Conservation (phyloP, 1,140 invertebrate species). For the Zaprionus gabonicus region DNA sequence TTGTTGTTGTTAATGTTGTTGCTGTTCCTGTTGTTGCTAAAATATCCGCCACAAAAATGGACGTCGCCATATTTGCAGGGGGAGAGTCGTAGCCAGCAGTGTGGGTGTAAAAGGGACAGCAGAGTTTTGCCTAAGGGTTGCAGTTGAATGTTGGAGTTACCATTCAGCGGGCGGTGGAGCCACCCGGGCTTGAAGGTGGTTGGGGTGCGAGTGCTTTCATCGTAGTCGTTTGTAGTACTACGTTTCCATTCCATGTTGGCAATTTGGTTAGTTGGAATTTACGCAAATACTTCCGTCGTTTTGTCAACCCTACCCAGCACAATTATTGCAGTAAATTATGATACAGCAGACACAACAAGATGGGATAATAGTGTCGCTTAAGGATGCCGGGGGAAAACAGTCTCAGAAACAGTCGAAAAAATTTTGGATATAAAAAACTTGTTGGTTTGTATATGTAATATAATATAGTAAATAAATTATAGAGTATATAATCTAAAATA, state of each 20-base stretch:
- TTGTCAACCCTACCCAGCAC: slow-evolving; percentile 28
- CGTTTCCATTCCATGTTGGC: slow-evolving; percentile 16
- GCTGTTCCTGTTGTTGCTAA: slow-evolving; percentile 61
- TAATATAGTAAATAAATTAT: too few relatives aligned
- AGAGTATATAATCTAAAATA: too few relatives aligned
- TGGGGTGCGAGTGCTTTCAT: not conserved
- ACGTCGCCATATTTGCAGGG: slow-evolving; percentile 77
- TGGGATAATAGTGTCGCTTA: slow-evolving; percentile 1
- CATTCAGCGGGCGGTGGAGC: slow-evolving; percentile 15
- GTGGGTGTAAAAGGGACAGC: slow-evolving; percentile 42
- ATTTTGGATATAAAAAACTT: not conserved
- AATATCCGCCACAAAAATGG: slow-evolving; percentile 82
- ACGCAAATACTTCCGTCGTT: slow-evolving; percentile 21
- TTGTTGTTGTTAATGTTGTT: slow-evolving; percentile 45
- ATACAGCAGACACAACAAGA: slow-evolving; percentile 15
- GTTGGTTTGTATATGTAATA: too few relatives aligned
- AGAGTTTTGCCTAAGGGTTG: slow-evolving; percentile 44
- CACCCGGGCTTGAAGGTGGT: not conserved
- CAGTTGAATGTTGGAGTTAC: slow-evolving; percentile 34
- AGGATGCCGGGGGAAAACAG: not conserved
- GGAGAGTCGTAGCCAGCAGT: not conserved
- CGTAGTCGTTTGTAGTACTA: not conserved
- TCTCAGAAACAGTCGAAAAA: not conserved
- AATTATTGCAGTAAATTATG: slow-evolving; percentile 40
- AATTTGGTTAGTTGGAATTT: slow-evolving; percentile 29